Conservation (phyloP, 2,113 vertebrate genomes). For the Megalops atlanticus region DNA sequence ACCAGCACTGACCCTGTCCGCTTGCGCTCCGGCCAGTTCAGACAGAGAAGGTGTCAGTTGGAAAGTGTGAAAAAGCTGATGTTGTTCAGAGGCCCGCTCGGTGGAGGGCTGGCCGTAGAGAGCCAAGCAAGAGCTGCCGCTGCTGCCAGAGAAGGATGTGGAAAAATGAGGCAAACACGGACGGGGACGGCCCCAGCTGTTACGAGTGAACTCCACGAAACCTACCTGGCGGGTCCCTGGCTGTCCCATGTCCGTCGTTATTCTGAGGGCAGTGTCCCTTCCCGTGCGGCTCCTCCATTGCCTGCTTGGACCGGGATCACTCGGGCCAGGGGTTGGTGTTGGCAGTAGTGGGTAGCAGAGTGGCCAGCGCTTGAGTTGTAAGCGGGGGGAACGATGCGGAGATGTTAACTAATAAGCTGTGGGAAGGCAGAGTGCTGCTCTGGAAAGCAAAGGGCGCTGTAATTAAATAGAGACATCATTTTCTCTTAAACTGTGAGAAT, state of each 20-base stretch:
- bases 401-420: not conserved
- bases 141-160: constrained; percentile 2
- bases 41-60: not conserved
- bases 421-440: not conserved
- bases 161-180: constrained; percentile 3
- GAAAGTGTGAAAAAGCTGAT: not conserved
- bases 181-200: not conserved
- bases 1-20: no score
- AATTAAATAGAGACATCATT: not conserved
- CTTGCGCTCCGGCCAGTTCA: not conserved
- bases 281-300: not conserved
- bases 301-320: not conserved
- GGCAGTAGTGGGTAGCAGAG: not conserved
- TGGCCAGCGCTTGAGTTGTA: not conserved
- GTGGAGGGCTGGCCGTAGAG: not conserved
- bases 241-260: not conserved
- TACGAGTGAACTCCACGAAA: not conserved
- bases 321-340: not conserved
- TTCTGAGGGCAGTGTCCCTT: not conserved
- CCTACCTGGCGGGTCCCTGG: not conserved
- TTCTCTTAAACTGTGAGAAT: not conserved
- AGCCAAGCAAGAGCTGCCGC: no score
- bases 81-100: not conserved
- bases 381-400: not conserved
- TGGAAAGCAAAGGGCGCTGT: not conserved